Evolutionary conservation across 1,140 invertebrate species (phyloP).

Genomic region (Venturia canescens): DNA sequence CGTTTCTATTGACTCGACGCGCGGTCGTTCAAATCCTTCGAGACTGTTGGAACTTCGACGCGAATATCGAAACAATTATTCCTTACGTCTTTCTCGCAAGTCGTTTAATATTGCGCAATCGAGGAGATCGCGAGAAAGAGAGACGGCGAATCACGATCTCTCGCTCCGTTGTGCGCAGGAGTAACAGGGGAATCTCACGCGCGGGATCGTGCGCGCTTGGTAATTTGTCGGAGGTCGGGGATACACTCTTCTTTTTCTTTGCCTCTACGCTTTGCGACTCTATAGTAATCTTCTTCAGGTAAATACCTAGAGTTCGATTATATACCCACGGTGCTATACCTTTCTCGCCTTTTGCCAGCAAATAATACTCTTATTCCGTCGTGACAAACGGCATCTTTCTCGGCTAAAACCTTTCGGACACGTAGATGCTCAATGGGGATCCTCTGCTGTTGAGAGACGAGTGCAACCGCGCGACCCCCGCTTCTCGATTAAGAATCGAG

Average conservation of each 20-base stretch:
- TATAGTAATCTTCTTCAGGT: conserved; percentile 44
- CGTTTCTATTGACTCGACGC: not conserved
- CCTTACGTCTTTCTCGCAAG: conserved; percentile 46
- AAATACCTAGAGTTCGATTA: conserved; percentile 23
- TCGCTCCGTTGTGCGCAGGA: not conserved
- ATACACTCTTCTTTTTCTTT: conserved; percentile 47
- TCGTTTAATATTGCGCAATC: conserved; percentile 52
- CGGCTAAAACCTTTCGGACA: conserved; percentile 26
- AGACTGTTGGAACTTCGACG: conserved; percentile 32
- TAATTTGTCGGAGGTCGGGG: conserved; percentile 53
- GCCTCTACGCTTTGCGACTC: conserved; percentile 48
- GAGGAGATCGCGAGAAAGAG: not conserved
- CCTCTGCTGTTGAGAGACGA: not conserved
- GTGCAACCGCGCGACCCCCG: not conserved
- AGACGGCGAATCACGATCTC: not conserved
- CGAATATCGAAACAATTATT: conserved; percentile 55
- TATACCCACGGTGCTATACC: conserved; percentile 19
- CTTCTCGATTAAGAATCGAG: conserved; percentile 10
- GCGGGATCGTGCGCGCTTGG: conserved; percentile 43
- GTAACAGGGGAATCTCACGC: conserved; percentile 50
- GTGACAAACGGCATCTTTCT: conserved; percentile 17
- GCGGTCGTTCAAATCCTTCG: conserved; percentile 13
- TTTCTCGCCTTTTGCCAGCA: conserved; percentile 29
- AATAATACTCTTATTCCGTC: conserved; percentile 23
- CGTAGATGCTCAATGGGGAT: conserved; percentile 7